Evolutionary conservation across 2,113 vertebrate species (phyloP), one percentile per base, ranked within the genome.

Genomic region (Cinclus cinclus): DNA sequence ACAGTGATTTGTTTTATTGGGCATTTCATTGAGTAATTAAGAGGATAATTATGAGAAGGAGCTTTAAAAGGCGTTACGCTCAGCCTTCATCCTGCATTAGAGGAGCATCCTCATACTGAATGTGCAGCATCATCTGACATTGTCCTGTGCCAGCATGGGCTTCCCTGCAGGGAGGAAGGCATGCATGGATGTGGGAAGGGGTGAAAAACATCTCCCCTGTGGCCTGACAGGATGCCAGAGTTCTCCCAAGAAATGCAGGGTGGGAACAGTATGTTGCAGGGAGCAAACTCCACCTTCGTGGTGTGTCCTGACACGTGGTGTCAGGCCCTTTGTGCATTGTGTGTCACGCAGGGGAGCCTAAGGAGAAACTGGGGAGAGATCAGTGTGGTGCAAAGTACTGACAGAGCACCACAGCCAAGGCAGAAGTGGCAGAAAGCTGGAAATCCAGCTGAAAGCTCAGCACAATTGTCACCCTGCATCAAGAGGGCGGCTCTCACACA

Each of bases 1-100:
- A 89, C 16, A 92, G 94, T 73, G 83, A 91, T 96, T 97, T 95
- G 93, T 96, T 97, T 97, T 95, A 97, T 97, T 95, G 95, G 95
- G 90, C 95, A 92, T 96, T 96, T 97, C 94, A 93, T 49, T 53
- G 92, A 95, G 88, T 96, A 96, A 97, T 97, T 97, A 90, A 94
- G 92, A 94, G 89, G 94, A 94, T 94, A 92, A 97, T 95, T 94
- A 89, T 69, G 79, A 94, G 76, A 69, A 77, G 50, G 74, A 96
- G 47, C 55, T 89, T 83, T 83, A 94, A 87, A 86, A 94, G 75
- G 65, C 31, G 1, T 83, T 90, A 89, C 1, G 3, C 27, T 90
- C 79, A 82, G 83, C 44, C 83, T 84, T 70, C 6, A 7, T 58
- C 68, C 87, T 71, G 62, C 78, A 87, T 59, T 28, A 24, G 42